Percentiles rank a stretch among this genome's conserved stretches.
These are phyloP conservation scores for Onchidella celtica DNA, from an alignment of 2,888 invertebrate genomes.

Conservation along the genomic window DNA sequence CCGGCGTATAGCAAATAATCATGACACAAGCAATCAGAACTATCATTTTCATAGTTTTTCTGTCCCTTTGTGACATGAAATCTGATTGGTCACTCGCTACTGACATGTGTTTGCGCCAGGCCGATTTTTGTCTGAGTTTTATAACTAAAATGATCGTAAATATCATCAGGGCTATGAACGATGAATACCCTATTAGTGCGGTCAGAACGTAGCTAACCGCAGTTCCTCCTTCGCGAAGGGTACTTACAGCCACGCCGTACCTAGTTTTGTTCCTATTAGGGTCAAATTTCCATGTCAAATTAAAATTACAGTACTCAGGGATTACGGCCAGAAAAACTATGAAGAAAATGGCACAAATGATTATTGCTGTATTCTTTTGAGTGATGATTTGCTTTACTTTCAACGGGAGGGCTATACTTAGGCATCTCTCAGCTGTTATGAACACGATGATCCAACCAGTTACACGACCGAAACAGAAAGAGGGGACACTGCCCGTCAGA, in stretches of 20 bases:
- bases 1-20: background rate
- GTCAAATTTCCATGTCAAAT: background rate
- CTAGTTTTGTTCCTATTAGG: background rate
- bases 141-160: background rate
- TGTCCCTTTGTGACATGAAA: background rate
- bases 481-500: no score
- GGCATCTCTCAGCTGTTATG: background rate
- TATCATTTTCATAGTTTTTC: background rate
- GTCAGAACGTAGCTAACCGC: no score
- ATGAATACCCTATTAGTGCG: no score
- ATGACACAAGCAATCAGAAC: background rate
- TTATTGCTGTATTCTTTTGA: background rate
- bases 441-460: background rate
- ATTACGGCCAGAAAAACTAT: background rate
- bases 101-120: background rate
- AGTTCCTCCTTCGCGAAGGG: no score
- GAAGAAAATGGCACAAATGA: background rate
- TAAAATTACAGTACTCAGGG: background rate
- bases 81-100: background rate
- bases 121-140: background rate
- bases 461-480: no score
- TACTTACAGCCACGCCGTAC: background rate
- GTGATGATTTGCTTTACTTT: background rate
- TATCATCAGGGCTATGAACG: background rate
- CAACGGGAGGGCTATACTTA: background rate